A percentile compares a stretch with the other conserved stretches of the same genome.
Conservation (phyloP, 2,888 invertebrate species). For the Rhamnusium bicolor region DNA sequence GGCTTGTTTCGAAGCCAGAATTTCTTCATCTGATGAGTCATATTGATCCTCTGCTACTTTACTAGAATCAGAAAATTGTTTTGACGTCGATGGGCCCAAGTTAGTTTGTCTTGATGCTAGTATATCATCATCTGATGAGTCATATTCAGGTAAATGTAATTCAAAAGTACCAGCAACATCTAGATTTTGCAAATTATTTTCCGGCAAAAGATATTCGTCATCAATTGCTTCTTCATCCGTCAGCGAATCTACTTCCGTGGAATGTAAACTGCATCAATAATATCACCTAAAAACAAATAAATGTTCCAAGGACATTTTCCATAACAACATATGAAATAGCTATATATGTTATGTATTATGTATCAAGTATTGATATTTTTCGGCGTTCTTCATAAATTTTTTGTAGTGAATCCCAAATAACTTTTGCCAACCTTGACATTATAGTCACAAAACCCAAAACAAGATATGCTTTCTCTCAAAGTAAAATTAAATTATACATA, state of each 20-base stretch:
- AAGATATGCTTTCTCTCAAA: too few relatives aligned
- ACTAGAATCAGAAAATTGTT: too few relatives aligned
- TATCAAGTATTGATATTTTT: constrained; percentile 2
- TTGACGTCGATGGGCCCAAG: too few relatives aligned
- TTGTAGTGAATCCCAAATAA: background rate
- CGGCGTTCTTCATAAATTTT: constrained; percentile 15
- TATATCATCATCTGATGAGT: constrained; percentile 33
- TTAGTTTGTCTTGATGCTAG: too few relatives aligned
- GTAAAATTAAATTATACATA: too few relatives aligned
- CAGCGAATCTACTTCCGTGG: constrained; percentile 45
- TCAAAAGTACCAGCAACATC: constrained; percentile 31
- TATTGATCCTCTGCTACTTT: too few relatives aligned
- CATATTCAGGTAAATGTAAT: constrained; percentile 42
- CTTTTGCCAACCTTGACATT: too few relatives aligned
- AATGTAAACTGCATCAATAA: constrained; percentile 64
- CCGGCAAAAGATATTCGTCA: constrained; percentile 33
- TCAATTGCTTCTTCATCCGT: constrained; percentile 48
- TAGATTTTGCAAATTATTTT: constrained; percentile 21
- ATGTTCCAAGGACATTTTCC: constrained; percentile 4
- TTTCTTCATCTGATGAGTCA: constrained; percentile 43
- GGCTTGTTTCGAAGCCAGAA: constrained; percentile 35
- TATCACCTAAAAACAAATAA: constrained; percentile 35
- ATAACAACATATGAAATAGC: background rate
- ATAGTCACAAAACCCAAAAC: too few relatives aligned
- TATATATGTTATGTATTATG: background rate